Percentiles rank a stretch among this genome's conserved stretches.
Evolutionary conservation across 2,888 invertebrate species (phyloP).

Genomic region (Macrosiphum euphorbiae): DNA sequence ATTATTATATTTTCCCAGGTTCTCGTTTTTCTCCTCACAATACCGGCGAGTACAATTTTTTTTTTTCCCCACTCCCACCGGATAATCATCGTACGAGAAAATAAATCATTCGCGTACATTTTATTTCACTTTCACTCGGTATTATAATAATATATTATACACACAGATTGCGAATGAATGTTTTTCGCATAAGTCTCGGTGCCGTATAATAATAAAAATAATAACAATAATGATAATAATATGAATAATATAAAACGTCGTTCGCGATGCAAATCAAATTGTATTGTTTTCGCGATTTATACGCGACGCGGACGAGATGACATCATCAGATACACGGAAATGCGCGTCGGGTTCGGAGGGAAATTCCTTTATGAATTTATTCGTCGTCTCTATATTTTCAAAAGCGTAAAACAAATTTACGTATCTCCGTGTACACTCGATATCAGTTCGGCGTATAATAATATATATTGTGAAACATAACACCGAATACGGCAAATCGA

Average conservation of each 20-base stretch:
- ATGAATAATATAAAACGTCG: background rate
- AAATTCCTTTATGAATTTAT: background rate
- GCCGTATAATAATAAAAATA: background rate
- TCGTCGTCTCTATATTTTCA: background rate
- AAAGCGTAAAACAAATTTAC: background rate
- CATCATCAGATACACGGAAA: background rate
- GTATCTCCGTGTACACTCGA: background rate
- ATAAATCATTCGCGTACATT: constrained; percentile 13
- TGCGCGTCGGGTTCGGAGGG: background rate
- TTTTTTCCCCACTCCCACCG: background rate
- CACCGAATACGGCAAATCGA: background rate
- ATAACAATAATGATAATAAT: background rate
- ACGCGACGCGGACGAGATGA: background rate
- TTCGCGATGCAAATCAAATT: background rate
- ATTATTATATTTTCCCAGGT: constrained; percentile 14
- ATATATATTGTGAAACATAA: background rate
- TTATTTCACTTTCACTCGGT: background rate
- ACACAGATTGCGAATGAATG: background rate
- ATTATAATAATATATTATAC: background rate
- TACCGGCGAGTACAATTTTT: background rate
- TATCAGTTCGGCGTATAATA: background rate
- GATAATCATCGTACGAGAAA: constrained; percentile 17
- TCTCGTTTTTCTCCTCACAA: background rate
- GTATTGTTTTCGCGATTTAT: background rate
- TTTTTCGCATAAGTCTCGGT: background rate